A percentile compares a stretch with the other conserved stretches of the same genome.
These are phyloP conservation scores for Alexandromys fortis DNA, from an alignment of 2,113 vertebrate genomes.

Conservation along the genomic window DNA sequence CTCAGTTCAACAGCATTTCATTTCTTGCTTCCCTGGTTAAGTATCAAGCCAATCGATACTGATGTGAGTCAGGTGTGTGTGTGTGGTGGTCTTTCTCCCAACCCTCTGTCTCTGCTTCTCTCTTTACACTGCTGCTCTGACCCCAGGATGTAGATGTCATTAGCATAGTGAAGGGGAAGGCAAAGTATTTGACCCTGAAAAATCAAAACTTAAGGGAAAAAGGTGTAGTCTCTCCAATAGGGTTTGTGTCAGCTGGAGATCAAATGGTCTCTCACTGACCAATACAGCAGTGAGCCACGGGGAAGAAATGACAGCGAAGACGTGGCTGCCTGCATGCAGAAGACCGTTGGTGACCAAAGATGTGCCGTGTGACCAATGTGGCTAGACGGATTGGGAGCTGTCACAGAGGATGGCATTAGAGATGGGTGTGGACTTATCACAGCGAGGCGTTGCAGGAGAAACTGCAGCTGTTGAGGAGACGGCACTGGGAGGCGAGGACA, in stretches of 20 bases:
- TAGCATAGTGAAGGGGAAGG: neutral
- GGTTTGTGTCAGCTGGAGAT: neutral
- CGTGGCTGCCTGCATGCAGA: neutral
- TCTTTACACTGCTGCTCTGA: neutral
- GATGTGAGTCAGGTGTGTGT: neutral
- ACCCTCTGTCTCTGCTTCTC: neutral
- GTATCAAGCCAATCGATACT: neutral
- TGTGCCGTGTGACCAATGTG: neutral
- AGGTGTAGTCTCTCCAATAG: neutral
- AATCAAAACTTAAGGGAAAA: neutral
- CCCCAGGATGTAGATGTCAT: neutral
- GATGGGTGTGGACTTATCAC: no score
- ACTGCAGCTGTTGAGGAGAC: neutral
- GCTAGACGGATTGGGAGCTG: neutral
- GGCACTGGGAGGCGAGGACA: slow-evolving; percentile 86
- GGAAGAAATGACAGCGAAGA: neutral
- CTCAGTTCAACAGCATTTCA: neutral
- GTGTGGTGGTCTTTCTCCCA: neutral
- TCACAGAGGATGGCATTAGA: neutral
- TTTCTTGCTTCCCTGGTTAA: neutral
- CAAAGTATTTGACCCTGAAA: neutral
- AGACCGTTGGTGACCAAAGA: neutral
- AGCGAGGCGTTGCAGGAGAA: neutral
- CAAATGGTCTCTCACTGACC: neutral
- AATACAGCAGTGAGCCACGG: neutral